Percentiles rank a stretch among this genome's conserved stretches.
These are phyloP conservation scores for Tethea ocularis DNA, from an alignment of 2,888 invertebrate genomes.

Conservation along the genomic window DNA sequence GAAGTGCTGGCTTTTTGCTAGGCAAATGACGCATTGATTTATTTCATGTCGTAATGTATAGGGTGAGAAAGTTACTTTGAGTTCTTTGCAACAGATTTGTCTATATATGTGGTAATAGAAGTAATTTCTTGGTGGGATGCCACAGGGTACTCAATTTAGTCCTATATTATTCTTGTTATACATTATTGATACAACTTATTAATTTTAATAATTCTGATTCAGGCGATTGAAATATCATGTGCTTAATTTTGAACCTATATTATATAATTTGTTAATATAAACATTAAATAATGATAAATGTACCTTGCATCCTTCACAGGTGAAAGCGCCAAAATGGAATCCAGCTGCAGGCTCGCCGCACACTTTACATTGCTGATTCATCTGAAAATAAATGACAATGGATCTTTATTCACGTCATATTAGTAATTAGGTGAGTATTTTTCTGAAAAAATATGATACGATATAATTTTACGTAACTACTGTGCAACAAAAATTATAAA, in stretches of 20 bases:
- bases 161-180: background rate
- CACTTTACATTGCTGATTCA: slow-evolving; percentile 98
- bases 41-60: slow-evolving; percentile 4
- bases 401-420: slow-evolving; percentile 16
- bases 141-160: background rate
- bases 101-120: background rate
- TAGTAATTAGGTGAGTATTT: no score
- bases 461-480: no score
- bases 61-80: background rate
- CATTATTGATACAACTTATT: background rate
- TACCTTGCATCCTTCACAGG: slow-evolving; percentile 98
- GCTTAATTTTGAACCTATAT: no score
- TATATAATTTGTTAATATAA: no score
- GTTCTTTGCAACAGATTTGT: background rate
- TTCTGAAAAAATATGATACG: no score
- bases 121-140: background rate
- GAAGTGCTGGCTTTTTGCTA: slow-evolving; percentile 8
- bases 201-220: no score
- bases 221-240: no score
- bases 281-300: slow-evolving; percentile 31
- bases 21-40: slow-evolving; percentile 10
- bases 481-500: no score
- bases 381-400: slow-evolving; percentile 84
- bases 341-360: slow-evolving; percentile 97
- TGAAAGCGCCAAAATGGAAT: slow-evolving; percentile 97